Evolutionary conservation across 1,140 invertebrate genomes (phyloP).

Genomic region (Cherax destructor): DNA sequence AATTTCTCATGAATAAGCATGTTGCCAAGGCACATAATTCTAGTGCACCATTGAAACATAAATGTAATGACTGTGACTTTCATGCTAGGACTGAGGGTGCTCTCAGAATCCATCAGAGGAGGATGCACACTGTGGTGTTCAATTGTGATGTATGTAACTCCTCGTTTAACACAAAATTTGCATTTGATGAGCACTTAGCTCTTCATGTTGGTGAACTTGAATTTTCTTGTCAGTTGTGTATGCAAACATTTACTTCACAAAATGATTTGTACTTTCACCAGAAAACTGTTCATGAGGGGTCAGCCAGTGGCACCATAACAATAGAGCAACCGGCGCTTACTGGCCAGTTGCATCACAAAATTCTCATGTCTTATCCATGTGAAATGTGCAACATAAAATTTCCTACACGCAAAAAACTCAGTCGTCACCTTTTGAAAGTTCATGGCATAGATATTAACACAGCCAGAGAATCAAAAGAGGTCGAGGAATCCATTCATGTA

Average conservation of each 20-base stretch:
- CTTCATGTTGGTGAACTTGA: background rate
- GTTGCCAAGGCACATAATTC: constrained; percentile 28
- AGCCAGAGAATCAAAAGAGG: constrained; percentile 1
- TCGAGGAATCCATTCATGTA: constrained; percentile 18
- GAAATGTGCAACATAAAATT: constrained; percentile 4
- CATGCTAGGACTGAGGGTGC: constrained; percentile 17
- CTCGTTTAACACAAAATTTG: background rate
- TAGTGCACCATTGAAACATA: background rate
- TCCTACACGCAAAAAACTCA: background rate
- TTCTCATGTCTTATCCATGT: background rate
- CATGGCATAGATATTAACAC: background rate
- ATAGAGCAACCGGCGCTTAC: background rate
- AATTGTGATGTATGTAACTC: constrained; percentile 13
- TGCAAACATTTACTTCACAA: constrained; percentile 15
- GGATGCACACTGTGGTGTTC: background rate
- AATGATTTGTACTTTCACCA: constrained; percentile 24
- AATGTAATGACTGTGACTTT: constrained; percentile 52
- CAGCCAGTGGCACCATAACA: background rate
- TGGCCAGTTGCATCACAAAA: background rate
- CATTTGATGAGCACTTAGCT: constrained; percentile 22
- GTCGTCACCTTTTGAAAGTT: constrained; percentile 4
- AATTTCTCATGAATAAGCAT: constrained; percentile 33
- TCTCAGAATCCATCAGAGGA: constrained; percentile 19
- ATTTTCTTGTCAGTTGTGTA: constrained; percentile 21
- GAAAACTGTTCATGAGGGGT: constrained; percentile 22